Evolutionary conservation across 2,888 invertebrate species (phyloP).

Genomic region (Alloscopus bannaensis): DNA sequence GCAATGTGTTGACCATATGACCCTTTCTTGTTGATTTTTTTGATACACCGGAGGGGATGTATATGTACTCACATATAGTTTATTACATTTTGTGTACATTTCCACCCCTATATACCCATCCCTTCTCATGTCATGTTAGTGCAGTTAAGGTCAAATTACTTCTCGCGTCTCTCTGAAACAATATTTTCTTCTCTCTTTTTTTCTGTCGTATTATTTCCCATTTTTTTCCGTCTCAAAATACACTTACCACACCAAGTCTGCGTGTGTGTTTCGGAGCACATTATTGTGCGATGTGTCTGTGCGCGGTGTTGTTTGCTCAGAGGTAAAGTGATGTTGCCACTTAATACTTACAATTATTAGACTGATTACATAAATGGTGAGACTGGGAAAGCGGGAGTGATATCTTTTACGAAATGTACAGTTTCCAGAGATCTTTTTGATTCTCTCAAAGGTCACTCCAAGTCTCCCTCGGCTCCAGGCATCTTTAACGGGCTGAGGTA

Average conservation of each 20-base stretch:
- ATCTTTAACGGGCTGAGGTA: too few species aligned
- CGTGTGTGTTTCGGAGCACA: too few species aligned
- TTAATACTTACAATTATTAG: slow-evolving; percentile 9
- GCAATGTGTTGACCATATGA: slow-evolving; percentile 67
- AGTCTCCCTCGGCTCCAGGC: slow-evolving; percentile 5
- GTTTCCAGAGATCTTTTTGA: too few species aligned
- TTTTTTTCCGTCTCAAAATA: too few species aligned
- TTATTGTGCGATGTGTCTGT: slow-evolving; percentile 11
- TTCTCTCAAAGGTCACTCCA: too few species aligned
- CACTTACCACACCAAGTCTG: slow-evolving; percentile 38
- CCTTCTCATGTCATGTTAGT: slow-evolving; percentile 44
- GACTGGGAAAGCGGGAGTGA: not conserved
- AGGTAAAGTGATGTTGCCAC: slow-evolving; percentile 12
- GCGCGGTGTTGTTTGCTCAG: slow-evolving; percentile 7
- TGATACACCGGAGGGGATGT: slow-evolving; percentile 50
- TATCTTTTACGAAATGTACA: too few species aligned
- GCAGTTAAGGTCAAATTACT: slow-evolving; percentile 56
- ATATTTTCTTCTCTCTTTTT: slow-evolving; percentile 14
- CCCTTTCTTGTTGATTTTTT: slow-evolving; percentile 54
- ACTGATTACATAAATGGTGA: slow-evolving; percentile 7
- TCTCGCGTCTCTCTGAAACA: slow-evolving; percentile 44
- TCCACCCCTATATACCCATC: slow-evolving; percentile 12
- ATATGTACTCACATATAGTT: slow-evolving; percentile 17
- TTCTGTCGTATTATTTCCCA: too few species aligned
- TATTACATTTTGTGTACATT: not conserved